Percentiles rank a stretch among this genome's conserved stretches.
Conservation (phyloP, 2,797 vertebrate species). For the Eulemur mongoz region DNA sequence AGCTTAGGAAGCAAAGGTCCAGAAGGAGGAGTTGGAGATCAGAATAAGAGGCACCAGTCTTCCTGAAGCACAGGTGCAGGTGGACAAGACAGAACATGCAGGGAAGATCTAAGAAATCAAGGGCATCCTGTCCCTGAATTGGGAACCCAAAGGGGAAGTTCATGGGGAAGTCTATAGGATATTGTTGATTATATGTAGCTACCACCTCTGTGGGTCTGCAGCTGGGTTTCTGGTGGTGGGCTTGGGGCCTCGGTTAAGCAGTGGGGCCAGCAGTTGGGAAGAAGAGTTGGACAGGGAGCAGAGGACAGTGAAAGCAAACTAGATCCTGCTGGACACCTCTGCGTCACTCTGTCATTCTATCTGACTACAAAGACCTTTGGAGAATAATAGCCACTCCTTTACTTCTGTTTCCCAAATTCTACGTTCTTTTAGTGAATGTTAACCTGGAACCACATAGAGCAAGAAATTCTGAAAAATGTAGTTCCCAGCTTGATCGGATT, state of each 20-base stretch:
- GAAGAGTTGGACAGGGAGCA: neutral
- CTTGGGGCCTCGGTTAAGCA: neutral
- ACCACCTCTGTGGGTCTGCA: neutral
- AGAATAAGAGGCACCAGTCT: neutral
- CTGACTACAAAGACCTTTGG: neutral
- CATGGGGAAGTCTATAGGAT: neutral
- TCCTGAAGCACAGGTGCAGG: neutral
- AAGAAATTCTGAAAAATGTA: neutral
- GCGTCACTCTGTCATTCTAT: neutral
- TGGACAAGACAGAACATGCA: neutral
- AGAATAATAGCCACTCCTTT: neutral
- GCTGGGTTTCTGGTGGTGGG: neutral
- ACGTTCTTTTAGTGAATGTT: neutral
- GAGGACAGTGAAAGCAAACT: neutral
- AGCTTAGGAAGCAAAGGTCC: neutral
- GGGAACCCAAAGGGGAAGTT: neutral
- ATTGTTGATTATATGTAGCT: neutral
- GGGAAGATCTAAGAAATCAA: neutral
- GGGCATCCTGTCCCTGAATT: neutral
- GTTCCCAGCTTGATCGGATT: neutral
- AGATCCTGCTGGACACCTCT: neutral
- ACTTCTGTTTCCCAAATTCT: neutral
- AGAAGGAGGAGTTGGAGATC: neutral
- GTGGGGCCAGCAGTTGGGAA: neutral
- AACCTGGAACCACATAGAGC: neutral